Evolutionary conservation across 2,113 vertebrate species (phyloP).

Genomic region (Lamprotornis superbus): DNA sequence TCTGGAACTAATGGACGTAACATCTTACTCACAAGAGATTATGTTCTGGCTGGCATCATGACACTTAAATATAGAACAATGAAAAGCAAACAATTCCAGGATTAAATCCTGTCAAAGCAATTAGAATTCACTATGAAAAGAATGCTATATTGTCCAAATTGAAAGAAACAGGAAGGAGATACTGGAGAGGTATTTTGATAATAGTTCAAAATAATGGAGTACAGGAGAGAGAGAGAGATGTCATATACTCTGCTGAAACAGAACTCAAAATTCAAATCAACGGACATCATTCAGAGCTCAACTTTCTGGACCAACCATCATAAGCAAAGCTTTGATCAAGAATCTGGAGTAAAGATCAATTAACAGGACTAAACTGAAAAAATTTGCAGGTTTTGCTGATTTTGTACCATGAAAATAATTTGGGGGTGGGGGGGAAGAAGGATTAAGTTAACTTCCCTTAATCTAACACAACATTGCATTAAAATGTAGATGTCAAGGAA

Average conservation of each 20-base stretch:
- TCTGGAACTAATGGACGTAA: neutral
- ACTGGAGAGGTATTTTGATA: neutral
- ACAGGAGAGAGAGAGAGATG: neutral
- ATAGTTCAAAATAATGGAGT: neutral
- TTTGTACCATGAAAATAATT: neutral
- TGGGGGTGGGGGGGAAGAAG: fast-evolving
- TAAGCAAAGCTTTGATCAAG: neutral
- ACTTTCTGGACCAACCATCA: neutral
- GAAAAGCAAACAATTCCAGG: neutral
- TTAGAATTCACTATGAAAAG: neutral
- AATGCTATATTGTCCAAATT: neutral
- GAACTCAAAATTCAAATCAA: neutral
- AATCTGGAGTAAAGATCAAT: neutral
- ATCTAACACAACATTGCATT: neutral
- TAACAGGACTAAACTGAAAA: neutral
- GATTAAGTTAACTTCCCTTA: neutral
- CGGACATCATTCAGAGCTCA: neutral
- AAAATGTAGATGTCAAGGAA: neutral
- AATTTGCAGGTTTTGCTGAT: neutral
- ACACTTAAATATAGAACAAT: neutral
- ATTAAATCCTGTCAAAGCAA: neutral
- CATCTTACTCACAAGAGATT: neutral
- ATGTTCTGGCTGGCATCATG: neutral
- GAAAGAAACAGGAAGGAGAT: neutral
- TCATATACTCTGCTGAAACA: neutral